Evolutionary conservation across 2,797 vertebrate genomes (phyloP).

Genomic region (Neoniphon sammara): DNA sequence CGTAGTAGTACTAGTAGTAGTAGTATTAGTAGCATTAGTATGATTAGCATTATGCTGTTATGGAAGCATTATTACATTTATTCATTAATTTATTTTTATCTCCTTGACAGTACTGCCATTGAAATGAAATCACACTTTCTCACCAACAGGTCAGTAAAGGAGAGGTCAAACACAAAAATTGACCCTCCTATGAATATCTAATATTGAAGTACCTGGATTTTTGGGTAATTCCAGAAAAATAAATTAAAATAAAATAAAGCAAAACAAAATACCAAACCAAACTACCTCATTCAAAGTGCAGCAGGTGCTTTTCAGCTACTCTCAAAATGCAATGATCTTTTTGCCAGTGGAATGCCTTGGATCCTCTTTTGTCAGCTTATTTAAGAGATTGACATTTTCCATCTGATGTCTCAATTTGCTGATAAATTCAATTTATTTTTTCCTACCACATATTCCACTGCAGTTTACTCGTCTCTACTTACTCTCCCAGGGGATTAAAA

Average conservation of each 20-base stretch:
- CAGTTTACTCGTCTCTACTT: slow-evolving; percentile 30
- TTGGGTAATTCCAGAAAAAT: too few species aligned
- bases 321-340: background rate
- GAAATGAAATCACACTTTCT: background rate
- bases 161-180: background rate
- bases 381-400: slow-evolving; percentile 12
- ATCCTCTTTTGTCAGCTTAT: slow-evolving; percentile 4
- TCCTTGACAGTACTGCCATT: too few species aligned
- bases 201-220: too few species aligned
- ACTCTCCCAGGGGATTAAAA: slow-evolving; percentile 29
- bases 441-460: slow-evolving; percentile 2
- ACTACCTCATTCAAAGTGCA: background rate
- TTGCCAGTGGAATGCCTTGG: background rate
- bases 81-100: too few species aligned
- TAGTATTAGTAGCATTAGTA: too few species aligned
- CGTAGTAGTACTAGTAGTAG: too few species aligned
- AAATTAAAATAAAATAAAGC: too few species aligned
- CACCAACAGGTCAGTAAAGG: background rate
- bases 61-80: too few species aligned
- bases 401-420: slow-evolving; percentile 6
- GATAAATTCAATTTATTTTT: slow-evolving; percentile 16
- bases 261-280: background rate
- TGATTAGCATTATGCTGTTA: too few species aligned
- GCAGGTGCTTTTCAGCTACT: background rate
- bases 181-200: background rate